Conservation (phyloP, 2,888 invertebrate genomes). For the Acleris sparsana region DNA sequence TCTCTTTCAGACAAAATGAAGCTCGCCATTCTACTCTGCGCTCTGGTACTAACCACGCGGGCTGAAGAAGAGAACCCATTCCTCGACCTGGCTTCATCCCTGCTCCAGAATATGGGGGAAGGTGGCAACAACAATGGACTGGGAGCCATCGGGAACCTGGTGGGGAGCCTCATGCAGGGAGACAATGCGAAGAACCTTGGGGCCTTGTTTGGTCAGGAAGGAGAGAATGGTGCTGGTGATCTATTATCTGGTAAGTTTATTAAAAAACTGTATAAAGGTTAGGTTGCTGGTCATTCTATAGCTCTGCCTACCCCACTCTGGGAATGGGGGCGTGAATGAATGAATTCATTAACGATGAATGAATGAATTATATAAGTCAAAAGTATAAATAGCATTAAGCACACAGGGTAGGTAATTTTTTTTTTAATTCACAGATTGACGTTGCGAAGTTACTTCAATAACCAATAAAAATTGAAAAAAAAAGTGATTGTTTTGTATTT, state of each 20-base stretch:
- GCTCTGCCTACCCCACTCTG: too few species aligned
- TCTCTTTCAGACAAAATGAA: constrained; percentile 31
- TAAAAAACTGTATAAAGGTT: too few species aligned
- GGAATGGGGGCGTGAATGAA: too few species aligned
- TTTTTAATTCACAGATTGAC: too few species aligned
- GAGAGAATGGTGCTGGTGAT: constrained; percentile 69
- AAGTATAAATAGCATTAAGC: too few species aligned
- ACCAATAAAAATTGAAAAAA: too few species aligned
- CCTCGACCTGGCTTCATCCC: constrained; percentile 87
- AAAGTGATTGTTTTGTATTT: too few species aligned
- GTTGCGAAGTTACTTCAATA: too few species aligned
- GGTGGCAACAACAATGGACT: constrained; percentile 68
- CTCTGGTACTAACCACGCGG: constrained; percentile 6
- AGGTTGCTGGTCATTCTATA: too few species aligned
- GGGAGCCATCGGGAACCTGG: constrained; percentile 85
- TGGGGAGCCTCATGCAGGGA: constrained; percentile 87
- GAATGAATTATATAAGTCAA: too few species aligned
- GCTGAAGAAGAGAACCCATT: constrained; percentile 84
- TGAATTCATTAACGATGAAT: too few species aligned
- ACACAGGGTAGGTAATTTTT: too few species aligned
- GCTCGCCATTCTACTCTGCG: constrained; percentile 11
- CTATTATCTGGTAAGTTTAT: constrained; percentile 70
- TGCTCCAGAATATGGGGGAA: constrained; percentile 85
- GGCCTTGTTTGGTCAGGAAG: not conserved
- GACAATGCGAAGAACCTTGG: constrained; percentile 84